Base-by-base conservation (phyloP, 2,113 vertebrate species). In the Pseudorhombus dupliciocellatus region DNA sequence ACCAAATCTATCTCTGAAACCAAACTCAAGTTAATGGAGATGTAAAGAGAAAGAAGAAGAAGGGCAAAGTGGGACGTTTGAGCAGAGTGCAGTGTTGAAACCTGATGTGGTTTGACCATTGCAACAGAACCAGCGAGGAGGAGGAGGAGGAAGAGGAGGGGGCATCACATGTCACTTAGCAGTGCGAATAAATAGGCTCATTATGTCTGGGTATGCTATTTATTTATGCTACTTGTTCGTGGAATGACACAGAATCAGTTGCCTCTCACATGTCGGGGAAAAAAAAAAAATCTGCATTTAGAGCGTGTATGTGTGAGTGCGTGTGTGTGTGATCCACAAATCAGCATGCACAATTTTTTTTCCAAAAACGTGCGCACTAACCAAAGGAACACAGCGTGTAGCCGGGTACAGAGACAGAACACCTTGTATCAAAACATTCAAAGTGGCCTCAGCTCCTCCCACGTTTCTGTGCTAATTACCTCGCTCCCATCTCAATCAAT, bases 401-500 rank as follows among this genome's bases (percentile, higher is more conserved):
- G 80, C 84, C 72, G 75, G 83, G 86, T 77, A 90, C 88, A 87
- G 61, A 84, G 72, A 81, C 73, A 80, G 91, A 91, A 92, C 90
- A 91, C 79, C 69, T 84, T 87, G 88, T 91, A 92, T 89, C 88
- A 88, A 88, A 87, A 87, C 88, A 91, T 88, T 82, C 73, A 83
- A 88, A 89, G 82, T 85, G 87, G 87, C 85, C 84, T 79, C 75
- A 84, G 87, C 84, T 89, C 79, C 82, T 82, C 84, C 84, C 73
- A 81, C 84, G 83, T 87, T 87, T 87, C 88, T 81, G 81, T 68
- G 58, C 87, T 91, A 91, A 92, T 92, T 92, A 87, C 83, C 84
- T 74, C 83, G 77, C 87, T 81, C 79, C 86, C 84, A 89, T 90
- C 90, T 90, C 89, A 91, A 92, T 92, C 90, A 90, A 92, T 92